phyloP scores from a whole-genome alignment of 2,113 vertebrate genomes.

The Paratilapia polleni region DNA sequence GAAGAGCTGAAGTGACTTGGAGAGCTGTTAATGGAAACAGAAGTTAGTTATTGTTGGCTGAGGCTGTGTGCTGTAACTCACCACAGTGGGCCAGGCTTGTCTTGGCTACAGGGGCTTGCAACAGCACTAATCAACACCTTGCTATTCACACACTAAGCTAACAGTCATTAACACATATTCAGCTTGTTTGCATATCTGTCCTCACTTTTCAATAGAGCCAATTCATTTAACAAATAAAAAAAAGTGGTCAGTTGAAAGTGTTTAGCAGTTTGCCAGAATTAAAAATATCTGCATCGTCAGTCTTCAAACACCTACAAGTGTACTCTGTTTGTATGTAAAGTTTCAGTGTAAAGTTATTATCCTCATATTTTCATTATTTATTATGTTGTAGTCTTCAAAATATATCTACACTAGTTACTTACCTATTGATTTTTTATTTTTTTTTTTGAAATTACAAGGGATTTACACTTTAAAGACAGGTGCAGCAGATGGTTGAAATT shows the following conservation, averaged over 20 bases:
- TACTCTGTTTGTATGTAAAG: not conserved
- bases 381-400: not conserved
- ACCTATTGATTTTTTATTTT: accelerated
- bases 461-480: not conserved
- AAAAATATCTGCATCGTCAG: conserved; percentile 19
- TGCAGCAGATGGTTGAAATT: not conserved
- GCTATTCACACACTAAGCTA: conserved; percentile 64
- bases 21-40: conserved; percentile 55
- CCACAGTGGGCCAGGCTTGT: conserved; percentile 37
- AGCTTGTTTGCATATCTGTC: conserved; percentile 73
- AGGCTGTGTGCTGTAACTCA: conserved; percentile 49
- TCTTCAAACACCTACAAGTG: not conserved
- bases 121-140: conserved; percentile 76
- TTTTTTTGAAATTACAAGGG: not conserved
- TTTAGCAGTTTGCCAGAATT: conserved; percentile 14
- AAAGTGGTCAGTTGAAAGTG: conserved; percentile 2
- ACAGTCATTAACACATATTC: conserved; percentile 71
- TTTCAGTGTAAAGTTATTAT: not conserved
- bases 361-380: not conserved
- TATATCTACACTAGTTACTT: not conserved
- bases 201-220: conserved; percentile 68
- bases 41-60: conserved; percentile 64
- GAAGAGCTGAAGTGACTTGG: conserved; percentile 44
- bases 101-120: conserved; percentile 55
- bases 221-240: conserved; percentile 41